Evolutionary conservation across 2,797 vertebrate genomes (phyloP), one percentile per base, ranked within the genome.

Genomic region (Tokudaia muenninki): DNA sequence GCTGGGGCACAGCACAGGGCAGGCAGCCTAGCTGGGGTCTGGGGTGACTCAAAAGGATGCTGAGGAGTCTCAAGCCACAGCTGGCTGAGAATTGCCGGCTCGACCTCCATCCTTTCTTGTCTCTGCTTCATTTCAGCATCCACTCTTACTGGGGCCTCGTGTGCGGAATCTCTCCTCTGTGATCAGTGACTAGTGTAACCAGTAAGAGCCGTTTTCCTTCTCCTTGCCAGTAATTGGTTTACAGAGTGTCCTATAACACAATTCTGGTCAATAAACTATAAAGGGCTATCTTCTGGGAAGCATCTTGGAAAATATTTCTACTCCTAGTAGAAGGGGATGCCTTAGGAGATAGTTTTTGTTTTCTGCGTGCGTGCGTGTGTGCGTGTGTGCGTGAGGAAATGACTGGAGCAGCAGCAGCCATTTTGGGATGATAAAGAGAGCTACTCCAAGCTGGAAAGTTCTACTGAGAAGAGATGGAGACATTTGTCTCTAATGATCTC

Each of bases 381-480:
- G 52, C 41, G 24, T 41, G 63, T 41, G 24, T 87, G 63, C 72
- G 52, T 26, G 41, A 94, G 65, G 81, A 81, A 87, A 94, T 26
- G 52, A 87, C 92, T 89, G 89, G 97, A 77, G 91, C 94, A 84
- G 70, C 3, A 21, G 95, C 94, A 96, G 92, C 92, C 70, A 50
- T 92, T 95, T 91, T n/a, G 94, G 87, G 52, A 67, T 75, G 55
- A 72, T 22, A 67, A 94, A 83, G 75, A 59, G 50, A 92, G 1
- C 19, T 16, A 29, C 26, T 81, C 24, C 78, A 91, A 90, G 41
- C 79, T 65, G 55, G 31, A 87, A 59, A 59, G 44, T 50, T n/a
- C 59, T 82, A 67, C 31, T 86, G 41, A 83, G 91, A 89, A 94
- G 83, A 91, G 70, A 88, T 1, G 77, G 74, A 67, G 67, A 31